Percentiles rank a stretch among this genome's conserved stretches.
Evolutionary conservation across 2,113 vertebrate genomes (phyloP).

Genomic region (Nothoprocta perdicaria): DNA sequence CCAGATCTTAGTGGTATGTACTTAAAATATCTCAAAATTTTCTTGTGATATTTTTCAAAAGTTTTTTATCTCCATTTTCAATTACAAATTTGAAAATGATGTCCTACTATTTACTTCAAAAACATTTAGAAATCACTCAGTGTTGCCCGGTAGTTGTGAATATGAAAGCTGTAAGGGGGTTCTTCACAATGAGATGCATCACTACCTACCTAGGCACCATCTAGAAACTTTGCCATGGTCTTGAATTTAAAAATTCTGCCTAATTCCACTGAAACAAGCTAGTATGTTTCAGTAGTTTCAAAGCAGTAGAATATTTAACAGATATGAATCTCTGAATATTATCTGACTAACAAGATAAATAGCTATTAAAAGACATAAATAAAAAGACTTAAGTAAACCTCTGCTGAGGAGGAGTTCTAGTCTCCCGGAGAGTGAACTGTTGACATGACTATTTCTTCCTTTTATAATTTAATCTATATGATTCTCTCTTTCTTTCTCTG

Average conservation of each 20-base stretch:
- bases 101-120: neutral
- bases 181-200: neutral
- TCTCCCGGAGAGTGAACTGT: neutral
- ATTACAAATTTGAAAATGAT: neutral
- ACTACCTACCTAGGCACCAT: neutral
- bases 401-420: neutral
- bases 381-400: neutral
- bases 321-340: too few relatives aligned
- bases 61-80: neutral
- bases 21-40: neutral
- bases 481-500: neutral
- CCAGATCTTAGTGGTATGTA: neutral
- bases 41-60: neutral
- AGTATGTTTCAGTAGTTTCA: neutral
- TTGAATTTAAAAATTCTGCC: neutral
- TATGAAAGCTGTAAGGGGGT: neutral
- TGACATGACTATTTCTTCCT: neutral
- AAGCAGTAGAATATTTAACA: slow-evolving; percentile 9
- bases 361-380: neutral
- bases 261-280: neutral
- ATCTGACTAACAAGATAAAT: neutral
- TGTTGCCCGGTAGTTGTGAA: neutral
- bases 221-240: neutral
- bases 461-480: neutral
- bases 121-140: neutral